A percentile compares a stretch with the other conserved stretches of the same genome.
phyloP scores from a whole-genome alignment of 2,113 vertebrate genomes.

The Dicrurus megarhynchus region DNA sequence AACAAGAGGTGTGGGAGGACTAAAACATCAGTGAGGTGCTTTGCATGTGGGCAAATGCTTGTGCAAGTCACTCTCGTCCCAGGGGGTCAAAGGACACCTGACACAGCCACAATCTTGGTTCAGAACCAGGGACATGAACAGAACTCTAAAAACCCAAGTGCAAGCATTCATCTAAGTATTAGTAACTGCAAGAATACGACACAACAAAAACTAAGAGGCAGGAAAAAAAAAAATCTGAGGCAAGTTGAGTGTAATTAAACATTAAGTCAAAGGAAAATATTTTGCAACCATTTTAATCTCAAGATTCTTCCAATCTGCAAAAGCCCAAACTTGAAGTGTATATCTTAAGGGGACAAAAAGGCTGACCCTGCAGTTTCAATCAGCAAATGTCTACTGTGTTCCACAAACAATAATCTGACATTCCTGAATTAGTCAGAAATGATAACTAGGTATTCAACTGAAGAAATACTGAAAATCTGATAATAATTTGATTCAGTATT shows the following conservation, averaged over 20 bases:
- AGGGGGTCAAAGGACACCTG: neutral
- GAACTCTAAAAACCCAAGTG: neutral
- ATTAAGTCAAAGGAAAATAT: neutral
- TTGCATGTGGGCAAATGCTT: neutral
- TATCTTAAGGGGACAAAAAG: neutral
- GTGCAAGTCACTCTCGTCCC: neutral
- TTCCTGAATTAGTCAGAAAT: neutral
- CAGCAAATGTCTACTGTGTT: neutral
- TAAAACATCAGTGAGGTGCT: neutral
- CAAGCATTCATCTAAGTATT: neutral
- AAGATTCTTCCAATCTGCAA: neutral
- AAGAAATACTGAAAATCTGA: neutral
- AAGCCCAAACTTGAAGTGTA: neutral
- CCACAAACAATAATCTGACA: neutral
- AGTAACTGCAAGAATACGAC: neutral
- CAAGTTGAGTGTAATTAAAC: neutral
- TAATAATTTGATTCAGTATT: neutral
- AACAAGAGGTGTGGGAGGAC: neutral
- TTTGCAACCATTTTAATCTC: neutral
- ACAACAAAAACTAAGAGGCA: neutral
- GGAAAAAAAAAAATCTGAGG: neutral
- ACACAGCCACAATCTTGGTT: neutral
- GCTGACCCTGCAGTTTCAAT: neutral
- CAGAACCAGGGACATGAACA: neutral
- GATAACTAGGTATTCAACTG: neutral